phyloP scores from a whole-genome alignment of 2,888 invertebrate genomes.

The Mimas tiliae region DNA sequence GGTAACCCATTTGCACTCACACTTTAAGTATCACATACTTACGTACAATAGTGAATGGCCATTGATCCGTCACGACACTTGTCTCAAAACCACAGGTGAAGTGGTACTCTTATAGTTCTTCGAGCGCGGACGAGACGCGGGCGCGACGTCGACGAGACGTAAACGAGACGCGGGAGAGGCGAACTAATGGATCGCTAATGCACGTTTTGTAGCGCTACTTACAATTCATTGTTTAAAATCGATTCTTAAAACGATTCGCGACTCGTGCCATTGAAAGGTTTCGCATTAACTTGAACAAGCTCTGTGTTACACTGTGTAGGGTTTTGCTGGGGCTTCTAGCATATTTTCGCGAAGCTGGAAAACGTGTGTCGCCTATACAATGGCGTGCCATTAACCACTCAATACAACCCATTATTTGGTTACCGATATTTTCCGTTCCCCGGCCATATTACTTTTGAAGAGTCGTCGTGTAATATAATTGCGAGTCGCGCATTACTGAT shows the following conservation, averaged over 20 bases:
- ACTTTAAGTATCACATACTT: too few relatives aligned
- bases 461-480: neutral
- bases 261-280: conserved; percentile 24
- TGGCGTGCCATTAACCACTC: conserved; percentile 32
- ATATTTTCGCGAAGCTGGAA: conserved; percentile 21
- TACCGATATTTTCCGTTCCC: conserved; percentile 26
- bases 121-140: neutral
- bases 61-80: too few relatives aligned
- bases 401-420: conserved; percentile 28
- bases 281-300: conserved; percentile 15
- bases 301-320: neutral
- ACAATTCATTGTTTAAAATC: conserved; percentile 26
- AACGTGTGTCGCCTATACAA: conserved; percentile 17
- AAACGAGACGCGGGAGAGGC: neutral
- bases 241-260: conserved; percentile 24
- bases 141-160: neutral
- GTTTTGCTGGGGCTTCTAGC: too few relatives aligned
- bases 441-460: neutral
- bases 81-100: too few relatives aligned
- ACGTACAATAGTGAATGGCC: too few relatives aligned
- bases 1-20: too few relatives aligned
- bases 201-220: conserved; percentile 23
- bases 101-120: neutral
- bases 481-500: neutral
- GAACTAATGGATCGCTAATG: conserved; percentile 25